A percentile compares a stretch with the other conserved stretches of the same genome.
Conservation (phyloP, 2,797 vertebrate genomes). For the Gastrophryne carolinensis region DNA sequence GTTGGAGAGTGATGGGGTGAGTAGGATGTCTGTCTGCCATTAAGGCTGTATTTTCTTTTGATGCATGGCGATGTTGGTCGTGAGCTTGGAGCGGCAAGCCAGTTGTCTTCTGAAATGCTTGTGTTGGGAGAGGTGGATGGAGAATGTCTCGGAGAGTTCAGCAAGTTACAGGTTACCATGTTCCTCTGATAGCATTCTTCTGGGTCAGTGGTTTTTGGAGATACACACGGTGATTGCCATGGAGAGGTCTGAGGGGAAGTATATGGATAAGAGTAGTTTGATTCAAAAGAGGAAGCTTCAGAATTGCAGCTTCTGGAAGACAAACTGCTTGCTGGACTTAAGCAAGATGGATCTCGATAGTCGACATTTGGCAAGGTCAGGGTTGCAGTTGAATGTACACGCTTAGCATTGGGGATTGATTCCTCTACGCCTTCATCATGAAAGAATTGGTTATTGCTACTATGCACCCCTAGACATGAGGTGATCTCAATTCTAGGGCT, state of each 20-base stretch:
- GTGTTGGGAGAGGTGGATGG: conserved; percentile 83
- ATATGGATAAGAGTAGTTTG: conserved; percentile 87
- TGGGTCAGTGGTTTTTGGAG: conserved; percentile 84
- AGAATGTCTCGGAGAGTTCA: conserved; percentile 81
- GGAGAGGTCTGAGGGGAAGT: conserved; percentile 93
- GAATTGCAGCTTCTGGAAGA: conserved; percentile 96
- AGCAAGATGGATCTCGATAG: conserved; percentile 91
- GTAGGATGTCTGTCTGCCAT: conserved; percentile 80
- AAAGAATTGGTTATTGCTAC: conserved; percentile 76
- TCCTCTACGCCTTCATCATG: conserved; percentile 81
- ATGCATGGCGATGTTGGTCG: conserved; percentile 86
- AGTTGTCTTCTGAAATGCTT: conserved; percentile 84
- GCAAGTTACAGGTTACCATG: conserved; percentile 75
- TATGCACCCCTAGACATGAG: conserved; percentile 79
- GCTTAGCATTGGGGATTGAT: conserved; percentile 72
- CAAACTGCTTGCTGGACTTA: conserved; percentile 93
- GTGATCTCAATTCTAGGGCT: conserved; percentile 97
- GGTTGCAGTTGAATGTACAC: conserved; percentile 83
- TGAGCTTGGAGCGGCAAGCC: conserved; percentile 77
- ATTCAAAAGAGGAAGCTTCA: conserved; percentile 93
- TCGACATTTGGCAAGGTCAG: conserved; percentile 86
- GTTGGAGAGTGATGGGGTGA: conserved; percentile 86
- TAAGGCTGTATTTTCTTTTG: conserved; percentile 91
- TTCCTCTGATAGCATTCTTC: conserved; percentile 73
- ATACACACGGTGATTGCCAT: conserved; percentile 94